Base-by-base conservation (phyloP, 2,888 invertebrate genomes). In the Sesamia inferens region DNA sequence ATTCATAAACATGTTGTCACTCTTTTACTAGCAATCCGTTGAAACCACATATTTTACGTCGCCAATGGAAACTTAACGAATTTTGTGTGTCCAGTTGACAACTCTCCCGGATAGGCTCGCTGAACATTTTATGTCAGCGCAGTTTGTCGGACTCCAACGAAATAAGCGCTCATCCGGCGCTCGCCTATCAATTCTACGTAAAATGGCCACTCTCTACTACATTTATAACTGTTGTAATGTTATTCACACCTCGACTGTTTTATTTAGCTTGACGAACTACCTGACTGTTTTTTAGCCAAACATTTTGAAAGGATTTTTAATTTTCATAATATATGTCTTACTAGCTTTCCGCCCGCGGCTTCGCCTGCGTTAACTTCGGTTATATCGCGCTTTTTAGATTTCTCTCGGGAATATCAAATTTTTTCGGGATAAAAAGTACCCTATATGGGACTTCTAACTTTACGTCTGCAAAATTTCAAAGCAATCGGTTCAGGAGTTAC, bases 261-360 rank as follows among this genome's bases (percentile, higher is more conserved):
- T 73, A 80, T 79, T 67, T 22, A 64, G 69, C 62, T 62, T 67
- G 22, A 47, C 58, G 6, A 73, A 72, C 68, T 14, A 79, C 68
- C 82, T 65, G 75, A 75, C 51, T 71, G 76, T 76, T 71, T 68
- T 55, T 68, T 72, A 14, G 47, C 58, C 69, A 62, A 75, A 84
- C 74, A 65, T 81, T 81, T 66, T 74, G 63, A 84, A 78, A 79
- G 74, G 67, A 79, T 79, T 79, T 77, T 61, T 48, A 77, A 77
- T n/a, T n/a, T n/a, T n/a, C n/a, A n/a, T n/a, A n/a, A n/a, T n/a
- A n/a, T n/a, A n/a, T n/a, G n/a, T n/a, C n/a, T n/a, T n/a, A n/a
- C n/a, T n/a, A n/a, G n/a, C n/a, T n/a, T n/a, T n/a, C n/a, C n/a
- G n/a, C n/a, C n/a, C n/a, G n/a, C n/a, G n/a, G n/a, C n/a, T n/a